Base-by-base conservation (phyloP, 2,888 invertebrate species). In the Drosophila limbata region DNA sequence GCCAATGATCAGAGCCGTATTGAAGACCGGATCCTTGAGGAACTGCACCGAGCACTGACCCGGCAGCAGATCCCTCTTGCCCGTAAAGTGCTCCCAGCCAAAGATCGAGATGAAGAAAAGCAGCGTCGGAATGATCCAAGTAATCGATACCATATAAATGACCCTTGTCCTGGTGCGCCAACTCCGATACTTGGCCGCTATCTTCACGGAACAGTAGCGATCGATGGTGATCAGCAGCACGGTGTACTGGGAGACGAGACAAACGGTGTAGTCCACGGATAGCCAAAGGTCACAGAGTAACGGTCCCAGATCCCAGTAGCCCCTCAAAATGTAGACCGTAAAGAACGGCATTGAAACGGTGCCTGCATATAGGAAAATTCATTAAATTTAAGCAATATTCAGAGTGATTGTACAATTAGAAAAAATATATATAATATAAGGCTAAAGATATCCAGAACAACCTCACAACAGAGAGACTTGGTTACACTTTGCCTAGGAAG, bases 311-410 rank as follows among this genome's bases (percentile, higher is more conserved):
- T 98, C 97, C 99, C 99, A 99, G 91, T 97, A 96, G 59, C 98
- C 98, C 94, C 97, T 96, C 79, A 99, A 94, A 60, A 99, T 97
- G 94, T 99, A 99, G 78, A 98, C 97, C 28, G 99, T 98, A 93
- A 98, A 99, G 93, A 99, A 98, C 60, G 99, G 99, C 96, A 99
- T 98, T 31, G 99, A 99, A 69, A 99, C 96, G 53, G 98, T 96
- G 89, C 99, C 97, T 97, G 94, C 28, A 70, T 9, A 28, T 10
- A 4, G n/a, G 2, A 15, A 5, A 25, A 25, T 25, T 25, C 25
- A 25, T 25, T 25, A 10, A 47, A 4, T 1, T 47, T 44, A 0
- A 13, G 4, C 4, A n/a, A 13, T 25, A 25, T 47, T 28, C 0
- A 13, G 1, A 3, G 11, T 4, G 6, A 25, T 10, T 21, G 9